phyloP scores from a whole-genome alignment of 2,888 invertebrate genomes.

The Cosmia trapezina region DNA sequence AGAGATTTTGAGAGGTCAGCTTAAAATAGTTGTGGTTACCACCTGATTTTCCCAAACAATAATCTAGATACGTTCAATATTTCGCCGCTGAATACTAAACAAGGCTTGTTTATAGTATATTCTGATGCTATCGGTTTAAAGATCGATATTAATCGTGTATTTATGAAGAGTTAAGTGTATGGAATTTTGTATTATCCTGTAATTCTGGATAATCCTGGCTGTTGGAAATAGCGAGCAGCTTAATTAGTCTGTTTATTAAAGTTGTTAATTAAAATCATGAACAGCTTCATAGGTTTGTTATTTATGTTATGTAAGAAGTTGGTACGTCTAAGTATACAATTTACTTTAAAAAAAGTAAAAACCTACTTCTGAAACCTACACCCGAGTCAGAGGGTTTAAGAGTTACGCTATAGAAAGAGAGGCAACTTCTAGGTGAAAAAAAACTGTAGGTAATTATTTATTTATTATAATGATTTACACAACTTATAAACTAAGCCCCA shows the following conservation, averaged over 20 bases:
- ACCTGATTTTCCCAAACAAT: constrained; percentile 42
- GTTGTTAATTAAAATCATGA: too few relatives aligned
- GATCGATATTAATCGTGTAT: constrained; percentile 3
- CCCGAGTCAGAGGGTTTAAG: too few relatives aligned
- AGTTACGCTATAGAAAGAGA: too few relatives aligned
- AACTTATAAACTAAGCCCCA: too few relatives aligned
- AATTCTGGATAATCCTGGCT: neutral
- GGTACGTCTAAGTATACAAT: too few relatives aligned
- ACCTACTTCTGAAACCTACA: too few relatives aligned
- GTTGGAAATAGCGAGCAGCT: neutral
- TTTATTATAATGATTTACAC: too few relatives aligned
- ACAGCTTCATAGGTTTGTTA: neutral
- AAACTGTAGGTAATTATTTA: too few relatives aligned
- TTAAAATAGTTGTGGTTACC: constrained; percentile 21
- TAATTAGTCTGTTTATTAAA: neutral
- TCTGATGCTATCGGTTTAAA: constrained; percentile 35
- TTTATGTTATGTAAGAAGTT: neutral
- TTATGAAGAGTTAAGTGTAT: constrained; percentile 3
- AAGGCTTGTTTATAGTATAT: constrained; percentile 32
- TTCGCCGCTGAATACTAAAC: constrained; percentile 29
- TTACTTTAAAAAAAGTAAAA: too few relatives aligned
- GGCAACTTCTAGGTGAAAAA: too few relatives aligned
- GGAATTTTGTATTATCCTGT: constrained; percentile 1
- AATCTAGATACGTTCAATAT: constrained; percentile 36
- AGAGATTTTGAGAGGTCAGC: constrained; percentile 21